Conservation (phyloP, 2,797 vertebrate species). For the Cryptoprocta ferox region DNA sequence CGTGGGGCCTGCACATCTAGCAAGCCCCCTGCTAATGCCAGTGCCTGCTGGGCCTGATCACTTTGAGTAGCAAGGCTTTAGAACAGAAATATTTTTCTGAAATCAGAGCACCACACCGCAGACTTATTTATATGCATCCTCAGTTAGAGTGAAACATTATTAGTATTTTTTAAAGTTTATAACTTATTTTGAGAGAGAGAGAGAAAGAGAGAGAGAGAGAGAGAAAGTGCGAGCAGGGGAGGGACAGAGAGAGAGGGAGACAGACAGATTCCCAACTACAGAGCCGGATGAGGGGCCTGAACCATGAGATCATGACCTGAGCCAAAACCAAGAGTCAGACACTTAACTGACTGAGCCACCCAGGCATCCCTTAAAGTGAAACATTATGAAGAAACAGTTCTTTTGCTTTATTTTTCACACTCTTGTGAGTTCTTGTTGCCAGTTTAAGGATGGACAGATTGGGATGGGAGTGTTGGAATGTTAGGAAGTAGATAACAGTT, state of each 20-base stretch:
- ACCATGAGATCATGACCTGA: no score
- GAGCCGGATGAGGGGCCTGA: no score
- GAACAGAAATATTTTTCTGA: constrained; percentile 50
- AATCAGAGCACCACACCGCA: background rate
- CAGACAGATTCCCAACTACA: no score
- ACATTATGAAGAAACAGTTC: constrained; percentile 19
- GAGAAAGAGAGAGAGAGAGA: no score
- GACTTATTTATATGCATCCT: background rate
- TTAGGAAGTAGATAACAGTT: constrained; percentile 18
- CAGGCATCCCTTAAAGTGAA: background rate
- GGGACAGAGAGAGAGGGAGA: no score
- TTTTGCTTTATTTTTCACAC: constrained; percentile 7
- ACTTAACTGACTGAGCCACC: no score
- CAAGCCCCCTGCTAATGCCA: constrained; percentile 5
- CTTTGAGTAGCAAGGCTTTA: constrained; percentile 29
- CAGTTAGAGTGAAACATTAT: background rate
- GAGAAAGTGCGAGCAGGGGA: no score
- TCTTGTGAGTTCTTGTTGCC: background rate
- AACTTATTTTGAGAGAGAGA: no score
- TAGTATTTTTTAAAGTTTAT: no score
- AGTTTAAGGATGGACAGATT: background rate
- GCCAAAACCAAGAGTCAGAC: no score
- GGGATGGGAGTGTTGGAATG: background rate
- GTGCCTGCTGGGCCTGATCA: constrained; percentile 15
- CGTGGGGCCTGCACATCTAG: background rate